Conservation (phyloP, 2,113 vertebrate genomes). For the Himantopus leucocephalus region DNA sequence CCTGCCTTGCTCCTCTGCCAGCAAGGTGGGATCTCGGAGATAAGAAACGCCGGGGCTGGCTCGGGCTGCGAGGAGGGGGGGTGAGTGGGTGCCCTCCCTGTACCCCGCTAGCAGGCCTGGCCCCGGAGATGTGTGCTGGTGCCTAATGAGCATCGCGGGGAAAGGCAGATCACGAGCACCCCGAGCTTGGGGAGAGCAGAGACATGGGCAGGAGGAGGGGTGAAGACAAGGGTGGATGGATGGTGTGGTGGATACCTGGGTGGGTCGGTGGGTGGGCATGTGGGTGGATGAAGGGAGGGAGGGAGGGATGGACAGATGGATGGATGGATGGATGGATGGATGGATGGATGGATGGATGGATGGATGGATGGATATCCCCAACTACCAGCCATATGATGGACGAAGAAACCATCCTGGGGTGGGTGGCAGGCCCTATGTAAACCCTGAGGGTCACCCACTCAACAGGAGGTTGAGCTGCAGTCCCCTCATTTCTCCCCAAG, state of each 20-base stretch:
- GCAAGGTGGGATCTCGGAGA: conserved; percentile 52
- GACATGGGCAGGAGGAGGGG: neutral
- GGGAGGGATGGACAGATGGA: neutral
- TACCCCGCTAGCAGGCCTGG: neutral
- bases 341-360: too few relatives aligned
- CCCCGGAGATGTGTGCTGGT: neutral
- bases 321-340: neutral
- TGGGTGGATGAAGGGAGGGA: neutral
- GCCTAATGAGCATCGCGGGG: neutral
- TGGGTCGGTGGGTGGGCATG: neutral
- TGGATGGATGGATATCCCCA: neutral
- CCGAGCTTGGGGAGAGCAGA: neutral
- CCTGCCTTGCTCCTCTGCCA: conserved; percentile 7
- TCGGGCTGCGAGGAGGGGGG: neutral
- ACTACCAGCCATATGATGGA: neutral
- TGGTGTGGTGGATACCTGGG: neutral
- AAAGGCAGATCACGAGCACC: neutral
- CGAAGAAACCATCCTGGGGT: neutral
- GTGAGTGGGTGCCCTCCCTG: neutral
- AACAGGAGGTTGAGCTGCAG: neutral
- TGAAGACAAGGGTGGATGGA: neutral
- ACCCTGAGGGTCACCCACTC: neutral
- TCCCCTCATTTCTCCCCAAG: accelerated
- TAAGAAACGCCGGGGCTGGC: neutral
- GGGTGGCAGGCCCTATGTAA: neutral